Conservation (phyloP, 2,113 vertebrate species). For the Polypterus senegalus region DNA sequence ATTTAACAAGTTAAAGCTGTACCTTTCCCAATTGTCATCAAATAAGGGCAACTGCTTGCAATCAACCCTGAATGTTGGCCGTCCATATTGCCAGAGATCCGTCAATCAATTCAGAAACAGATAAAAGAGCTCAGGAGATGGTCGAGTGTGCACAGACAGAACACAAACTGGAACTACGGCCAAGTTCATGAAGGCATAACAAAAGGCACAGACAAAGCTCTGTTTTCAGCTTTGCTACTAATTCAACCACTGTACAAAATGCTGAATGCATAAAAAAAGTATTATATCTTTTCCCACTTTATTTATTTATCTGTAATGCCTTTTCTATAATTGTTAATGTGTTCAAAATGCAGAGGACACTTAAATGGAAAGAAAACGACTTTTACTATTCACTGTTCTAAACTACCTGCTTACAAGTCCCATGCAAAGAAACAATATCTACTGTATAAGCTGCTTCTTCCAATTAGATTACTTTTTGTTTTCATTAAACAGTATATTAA, state of each 20-base stretch:
- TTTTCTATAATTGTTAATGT: too few species aligned
- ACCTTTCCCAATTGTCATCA: constrained; percentile 53
- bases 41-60: constrained; percentile 64
- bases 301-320: constrained; percentile 14
- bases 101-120: constrained; percentile 53
- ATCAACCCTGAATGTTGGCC: constrained; percentile 49
- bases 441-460: too few species aligned
- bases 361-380: too few species aligned
- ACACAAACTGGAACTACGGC: constrained; percentile 42
- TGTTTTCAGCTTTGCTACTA: constrained; percentile 25
- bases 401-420: too few species aligned
- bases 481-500: too few species aligned
- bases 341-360: too few species aligned
- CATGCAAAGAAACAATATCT: too few species aligned
- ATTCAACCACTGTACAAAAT: constrained; percentile 30
- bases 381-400: too few species aligned
- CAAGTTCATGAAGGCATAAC: constrained; percentile 46
- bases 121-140: constrained; percentile 36
- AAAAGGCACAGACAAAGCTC: constrained; percentile 32
- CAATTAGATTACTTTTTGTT: too few species aligned
- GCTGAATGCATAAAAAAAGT: constrained; percentile 18
- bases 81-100: constrained; percentile 49
- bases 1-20: constrained; percentile 50
- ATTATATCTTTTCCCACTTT: constrained; percentile 23
- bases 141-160: constrained; percentile 34